Conservation (phyloP, 2,797 vertebrate species). For the Spinus olivaceus region DNA sequence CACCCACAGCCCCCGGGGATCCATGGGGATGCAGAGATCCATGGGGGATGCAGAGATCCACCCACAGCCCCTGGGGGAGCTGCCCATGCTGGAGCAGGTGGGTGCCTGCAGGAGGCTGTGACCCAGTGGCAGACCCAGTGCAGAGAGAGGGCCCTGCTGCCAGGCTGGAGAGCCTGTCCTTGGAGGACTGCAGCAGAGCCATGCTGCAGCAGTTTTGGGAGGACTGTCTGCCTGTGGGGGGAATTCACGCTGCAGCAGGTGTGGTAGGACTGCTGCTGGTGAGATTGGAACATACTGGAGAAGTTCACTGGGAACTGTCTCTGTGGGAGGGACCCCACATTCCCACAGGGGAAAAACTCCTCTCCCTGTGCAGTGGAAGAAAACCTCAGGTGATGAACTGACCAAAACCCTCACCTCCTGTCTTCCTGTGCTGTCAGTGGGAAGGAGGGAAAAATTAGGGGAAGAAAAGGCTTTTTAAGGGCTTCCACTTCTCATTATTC, state of each 20-base stretch:
- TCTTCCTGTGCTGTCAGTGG: fast-evolving
- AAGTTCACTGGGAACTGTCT: background rate
- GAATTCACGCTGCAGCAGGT: too few relatives aligned
- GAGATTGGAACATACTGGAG: too few relatives aligned
- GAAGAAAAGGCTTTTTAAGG: background rate
- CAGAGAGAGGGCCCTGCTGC: too few relatives aligned
- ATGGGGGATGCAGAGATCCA: background rate
- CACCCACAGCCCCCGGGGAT: too few relatives aligned
- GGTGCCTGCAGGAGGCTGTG: too few relatives aligned
- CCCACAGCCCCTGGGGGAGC: background rate
- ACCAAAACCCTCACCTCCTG: background rate
- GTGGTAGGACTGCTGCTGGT: too few relatives aligned
- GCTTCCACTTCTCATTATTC: background rate
- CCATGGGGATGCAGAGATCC: background rate
- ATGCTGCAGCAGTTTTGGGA: too few relatives aligned
- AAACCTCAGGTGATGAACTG: background rate
- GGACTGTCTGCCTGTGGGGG: too few relatives aligned
- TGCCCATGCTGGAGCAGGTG: too few relatives aligned
- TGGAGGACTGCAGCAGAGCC: too few relatives aligned
- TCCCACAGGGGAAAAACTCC: background rate
- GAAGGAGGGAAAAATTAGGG: background rate
- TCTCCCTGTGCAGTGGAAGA: background rate
- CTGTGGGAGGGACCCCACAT: background rate
- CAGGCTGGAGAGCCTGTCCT: too few relatives aligned
- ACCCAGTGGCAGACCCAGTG: too few relatives aligned